Evolutionary conservation across 2,113 vertebrate species (phyloP), one percentile per base, ranked within the genome.

Genomic region (Chascanopsetta lugubris): DNA sequence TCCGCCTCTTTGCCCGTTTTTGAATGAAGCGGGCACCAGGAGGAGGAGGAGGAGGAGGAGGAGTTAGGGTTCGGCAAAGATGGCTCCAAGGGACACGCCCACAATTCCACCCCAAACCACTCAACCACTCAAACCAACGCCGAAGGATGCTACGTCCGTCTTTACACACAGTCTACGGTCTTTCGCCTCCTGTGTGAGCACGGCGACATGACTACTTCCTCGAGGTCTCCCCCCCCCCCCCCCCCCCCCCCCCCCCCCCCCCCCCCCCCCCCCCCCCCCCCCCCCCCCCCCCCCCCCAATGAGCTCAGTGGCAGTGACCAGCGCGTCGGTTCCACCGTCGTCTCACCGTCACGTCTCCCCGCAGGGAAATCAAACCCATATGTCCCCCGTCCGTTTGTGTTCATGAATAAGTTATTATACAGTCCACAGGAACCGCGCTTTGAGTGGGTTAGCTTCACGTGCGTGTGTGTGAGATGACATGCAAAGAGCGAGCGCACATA

Each of bases 361-460:
- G 30, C 15, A 2, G 17, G 38, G 38, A 18, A 30, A 56, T 65
- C 34, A 70, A 72, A 83, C 65, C 65, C 85, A 70, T 79, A 83
- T 79, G 81, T 69, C 65, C 71, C 59, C 50, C 59, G 40, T 29
- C n/a, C 65, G 75, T 83, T 32, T 58, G 85, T 74, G 73, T 64
- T 72, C 65, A 78, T 85, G 66, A 80, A 88, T 83, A 69, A 77
- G 72, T 82, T 48, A 82, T 74, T 47, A 61, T 59, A 55, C 67
- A 58, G 9, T 47, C 58, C 56, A 55, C 67, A 58, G 9, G 65
- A 54, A 40, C 47, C 22, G 24, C 1, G 26, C 38, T 71, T 59
- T 48, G 32, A 34, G 68, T 29, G 22, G 69, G 63, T 69, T 61
- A 38, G 36, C 40, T 61, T 49, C 15, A 51, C n/a, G 36, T 48